These are phyloP conservation scores for Bombus sylvicola DNA, from an alignment of 1,140 invertebrate genomes.

Conservation along the genomic window DNA sequence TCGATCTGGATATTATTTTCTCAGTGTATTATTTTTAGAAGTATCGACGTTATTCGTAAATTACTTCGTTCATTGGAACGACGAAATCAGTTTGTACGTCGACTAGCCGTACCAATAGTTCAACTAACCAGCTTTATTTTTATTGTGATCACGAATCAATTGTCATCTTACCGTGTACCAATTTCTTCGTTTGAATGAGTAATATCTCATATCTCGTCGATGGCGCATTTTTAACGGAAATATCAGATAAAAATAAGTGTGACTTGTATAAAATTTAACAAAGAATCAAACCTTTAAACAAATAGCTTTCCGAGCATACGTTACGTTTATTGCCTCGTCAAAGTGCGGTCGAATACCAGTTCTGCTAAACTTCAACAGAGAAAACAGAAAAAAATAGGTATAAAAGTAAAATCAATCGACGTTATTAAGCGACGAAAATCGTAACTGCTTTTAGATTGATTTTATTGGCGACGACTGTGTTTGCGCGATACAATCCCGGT, in stretches of 20 bases:
- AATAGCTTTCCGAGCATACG: background rate
- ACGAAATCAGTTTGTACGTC: background rate
- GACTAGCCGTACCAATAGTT: background rate
- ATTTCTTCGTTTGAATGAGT: background rate
- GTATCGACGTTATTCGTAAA: background rate
- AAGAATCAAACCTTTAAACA: background rate
- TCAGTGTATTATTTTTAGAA: background rate
- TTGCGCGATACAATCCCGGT: background rate
- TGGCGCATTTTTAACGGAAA: no score
- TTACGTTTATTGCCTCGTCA: background rate
- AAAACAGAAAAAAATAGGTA: background rate
- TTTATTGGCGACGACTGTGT: background rate
- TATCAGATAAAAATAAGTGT: background rate
- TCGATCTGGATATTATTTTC: background rate
- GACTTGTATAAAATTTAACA: background rate
- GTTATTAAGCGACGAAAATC: conserved; percentile 4
- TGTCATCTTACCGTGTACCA: background rate
- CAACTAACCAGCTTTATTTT: background rate
- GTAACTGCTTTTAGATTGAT: background rate
- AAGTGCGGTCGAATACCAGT: background rate
- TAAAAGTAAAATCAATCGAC: background rate
- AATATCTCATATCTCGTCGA: background rate
- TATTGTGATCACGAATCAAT: background rate
- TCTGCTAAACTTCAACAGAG: background rate
- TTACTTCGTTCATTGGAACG: no score